Evolutionary conservation across 2,888 invertebrate genomes (phyloP).

Genomic region (Toxonevra muliebris): DNA sequence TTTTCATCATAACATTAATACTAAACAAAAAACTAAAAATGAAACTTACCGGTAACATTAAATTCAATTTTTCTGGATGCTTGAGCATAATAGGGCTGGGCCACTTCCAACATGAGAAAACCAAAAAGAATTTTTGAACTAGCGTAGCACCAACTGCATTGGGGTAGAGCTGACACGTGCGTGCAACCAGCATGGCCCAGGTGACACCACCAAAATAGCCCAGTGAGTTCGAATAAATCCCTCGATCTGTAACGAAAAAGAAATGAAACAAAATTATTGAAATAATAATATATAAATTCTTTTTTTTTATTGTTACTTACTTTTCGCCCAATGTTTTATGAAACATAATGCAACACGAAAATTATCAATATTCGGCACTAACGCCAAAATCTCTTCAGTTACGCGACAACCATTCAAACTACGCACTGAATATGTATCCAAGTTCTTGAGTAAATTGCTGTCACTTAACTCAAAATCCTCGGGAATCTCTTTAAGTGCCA

Average conservation of each 20-base stretch:
- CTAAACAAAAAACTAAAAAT: background rate
- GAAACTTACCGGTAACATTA: constrained; percentile 78
- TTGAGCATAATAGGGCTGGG: constrained; percentile 97
- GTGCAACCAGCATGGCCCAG: constrained; percentile 99
- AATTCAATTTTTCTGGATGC: constrained; percentile 85
- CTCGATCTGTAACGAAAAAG: constrained; percentile 74
- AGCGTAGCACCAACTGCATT: constrained; percentile 94
- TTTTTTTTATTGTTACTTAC: constrained; percentile 77
- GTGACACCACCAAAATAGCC: constrained; percentile 98
- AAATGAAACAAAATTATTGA: constrained; percentile 17
- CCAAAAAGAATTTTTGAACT: constrained; percentile 97
- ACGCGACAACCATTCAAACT: constrained; percentile 98
- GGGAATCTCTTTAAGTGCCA: constrained; percentile 95
- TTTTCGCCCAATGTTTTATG: constrained; percentile 98
- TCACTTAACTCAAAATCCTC: constrained; percentile 89
- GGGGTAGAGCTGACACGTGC: constrained; percentile 98
- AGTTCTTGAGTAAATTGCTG: constrained; percentile 89
- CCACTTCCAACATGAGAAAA: constrained; percentile 99
- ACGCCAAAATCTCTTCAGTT: constrained; percentile 95
- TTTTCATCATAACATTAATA: too few relatives aligned
- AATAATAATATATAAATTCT: background rate
- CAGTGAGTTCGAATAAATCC: constrained; percentile 97
- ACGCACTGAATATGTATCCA: constrained; percentile 95
- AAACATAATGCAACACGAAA: constrained; percentile 92
- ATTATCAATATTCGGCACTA: constrained; percentile 94